phyloP scores from a whole-genome alignment of 2,888 invertebrate genomes.

The Cheilosia pagana region DNA sequence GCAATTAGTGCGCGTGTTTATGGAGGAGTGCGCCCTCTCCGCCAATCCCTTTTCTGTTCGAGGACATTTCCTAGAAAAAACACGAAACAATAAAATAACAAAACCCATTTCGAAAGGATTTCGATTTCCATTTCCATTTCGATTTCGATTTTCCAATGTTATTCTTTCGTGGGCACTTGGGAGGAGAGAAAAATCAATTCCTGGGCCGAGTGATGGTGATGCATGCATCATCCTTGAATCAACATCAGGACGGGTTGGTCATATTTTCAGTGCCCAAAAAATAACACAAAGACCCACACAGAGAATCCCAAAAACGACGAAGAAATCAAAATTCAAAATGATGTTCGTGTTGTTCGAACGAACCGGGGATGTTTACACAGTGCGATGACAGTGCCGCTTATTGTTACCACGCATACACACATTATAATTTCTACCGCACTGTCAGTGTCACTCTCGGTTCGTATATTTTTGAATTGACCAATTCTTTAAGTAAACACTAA shows the following conservation, averaged over 20 bases:
- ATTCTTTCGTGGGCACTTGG: constrained; percentile 37
- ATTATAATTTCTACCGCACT: background rate
- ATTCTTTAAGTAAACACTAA: constrained; percentile 64
- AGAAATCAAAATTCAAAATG: constrained; percentile 44
- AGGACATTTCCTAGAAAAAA: constrained; percentile 49
- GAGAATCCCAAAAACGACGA: constrained; percentile 20
- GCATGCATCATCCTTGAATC: constrained; percentile 64
- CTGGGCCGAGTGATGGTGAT: constrained; percentile 22
- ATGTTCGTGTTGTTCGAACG: constrained; percentile 39
- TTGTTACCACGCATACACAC: constrained; percentile 7
- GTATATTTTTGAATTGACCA: constrained; percentile 35
- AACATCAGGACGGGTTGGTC: constrained; percentile 27
- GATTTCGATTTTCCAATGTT: constrained; percentile 61
- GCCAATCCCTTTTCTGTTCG: background rate
- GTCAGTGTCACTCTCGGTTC: background rate
- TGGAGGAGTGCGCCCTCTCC: background rate
- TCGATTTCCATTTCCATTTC: constrained; percentile 61
- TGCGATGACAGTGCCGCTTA: constrained; percentile 34
- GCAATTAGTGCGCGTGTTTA: background rate
- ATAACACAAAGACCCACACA: constrained; percentile 33
- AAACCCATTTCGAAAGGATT: constrained; percentile 59
- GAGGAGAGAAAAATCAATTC: constrained; percentile 31
- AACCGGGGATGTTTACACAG: constrained; percentile 57
- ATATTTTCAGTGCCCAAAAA: constrained; percentile 21
- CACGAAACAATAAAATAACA: constrained; percentile 7